Base-by-base conservation (phyloP, 1,140 invertebrate species). In the Sitophilus oryzae region DNA sequence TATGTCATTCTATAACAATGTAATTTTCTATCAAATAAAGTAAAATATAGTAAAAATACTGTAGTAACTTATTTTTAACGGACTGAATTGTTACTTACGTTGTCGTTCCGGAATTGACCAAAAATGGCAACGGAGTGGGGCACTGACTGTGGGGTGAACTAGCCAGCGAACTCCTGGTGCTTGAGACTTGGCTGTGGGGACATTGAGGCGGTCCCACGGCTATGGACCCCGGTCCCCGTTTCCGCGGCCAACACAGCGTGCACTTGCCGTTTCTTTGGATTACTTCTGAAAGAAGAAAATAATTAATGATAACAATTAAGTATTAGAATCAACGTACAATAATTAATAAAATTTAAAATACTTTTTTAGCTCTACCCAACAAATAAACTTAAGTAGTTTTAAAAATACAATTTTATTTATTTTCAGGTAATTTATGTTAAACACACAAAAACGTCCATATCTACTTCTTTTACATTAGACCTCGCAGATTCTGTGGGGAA, bases 81-180 rank as follows among this genome's bases (percentile, higher is more conserved):
- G n/a, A 30, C 25, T 30, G 25, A n/a, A n/a, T n/a, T 30, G 25
- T 6, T 30, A 30, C 74, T 79, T 64, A 85, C 82, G 79, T 79
- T 61, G 83, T 77, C 25, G 81, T 82, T 56, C 81, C 80, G 16
- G 82, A 83, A 43, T 79, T 82, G 58, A 85, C 82, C 46, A 84
- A 73, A 68, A 84, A 85, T 18, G 82, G 83, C 74, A 83, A 77
- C 11, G 83, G 82, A n/a, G 82, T 83, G 6, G 82, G 83, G 60
- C 83, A 84, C 1, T 82, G 81, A 18, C 81, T 82, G 45, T 81
- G 67, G 35, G 71, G 80, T 62, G 69, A 80, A 66, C 70, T 78
- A 54, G 81, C 81, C 2, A 83, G 75, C 2, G 78, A 80, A 62
- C 78, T 79, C 46, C 79, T 70, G 2, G 82, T 83, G 47, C 82